Base-by-base conservation (phyloP, 2,113 vertebrate species). In the Thunnus thynnus region DNA sequence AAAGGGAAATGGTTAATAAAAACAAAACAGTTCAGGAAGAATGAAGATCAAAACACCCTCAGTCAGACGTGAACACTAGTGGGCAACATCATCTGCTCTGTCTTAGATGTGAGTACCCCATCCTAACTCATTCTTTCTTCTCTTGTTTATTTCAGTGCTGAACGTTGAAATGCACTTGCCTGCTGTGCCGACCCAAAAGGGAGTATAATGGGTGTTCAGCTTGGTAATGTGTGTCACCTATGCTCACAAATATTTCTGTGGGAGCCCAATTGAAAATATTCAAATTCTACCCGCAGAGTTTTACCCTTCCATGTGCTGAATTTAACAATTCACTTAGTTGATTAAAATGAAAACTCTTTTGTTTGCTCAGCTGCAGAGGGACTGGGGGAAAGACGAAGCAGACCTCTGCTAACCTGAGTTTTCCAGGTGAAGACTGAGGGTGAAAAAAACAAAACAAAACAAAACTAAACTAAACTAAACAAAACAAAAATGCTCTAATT, bases 351-450 rank as follows among this genome's bases (percentile, higher is more conserved):
- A 86, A 88, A 61, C 44, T 18, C 44, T 20, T 74, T 78, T 52
- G 65, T 85, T 92, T 86, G 44, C 72, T 64, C 2, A 51, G 51
- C 50, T 76, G 46, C 50, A 48, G 51, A 51, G n/a, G 65, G 46
- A 62, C 8, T 9, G 3, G 61, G 63, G 55, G 13, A 65, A 64
- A 84, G 20, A 82, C 61, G 51, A 76, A 83, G 62, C 16, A 56
- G 61, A 55, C 74, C 48, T 82, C 54, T 63, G 48, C 71, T 83
- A 82, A 80, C 68, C 32, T 41, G 32, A 76, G 52, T 74, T 77
- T 80, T 74, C 78, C 78, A 88, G 80, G 70, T 88, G 71, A 58
- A 86, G 50, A 80, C 58, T 86, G 69, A 30, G 25, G 81, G 22
- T 48, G 47, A 76, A 73, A 51, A 41, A 72, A 78, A 32, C 67